Base-by-base conservation (phyloP, 2,797 vertebrate genomes). In the Rhinella marina region DNA sequence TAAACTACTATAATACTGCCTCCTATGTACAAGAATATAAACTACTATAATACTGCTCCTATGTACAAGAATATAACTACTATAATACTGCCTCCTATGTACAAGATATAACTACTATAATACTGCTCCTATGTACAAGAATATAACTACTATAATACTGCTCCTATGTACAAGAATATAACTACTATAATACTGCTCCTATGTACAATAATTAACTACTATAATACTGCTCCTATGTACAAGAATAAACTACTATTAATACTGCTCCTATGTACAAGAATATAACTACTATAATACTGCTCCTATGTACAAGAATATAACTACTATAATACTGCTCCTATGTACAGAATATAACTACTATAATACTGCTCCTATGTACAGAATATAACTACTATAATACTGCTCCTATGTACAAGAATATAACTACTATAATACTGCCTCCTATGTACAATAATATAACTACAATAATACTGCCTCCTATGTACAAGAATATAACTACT, bases 241-340 rank as follows among this genome's bases (percentile, higher is more conserved):
- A 29, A 29, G 64, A 68, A 68, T 68, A 68, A 32, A 32, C 27
- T 27, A 68, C 64, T 68, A 68, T 25, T 68, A 68, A 68, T 68
- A 68, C 64, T 68, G 25, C 16, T 17, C 64, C 64, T 27, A 68
- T 29, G 6, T 68, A 68, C 64, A 68, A 68, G 64, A 68, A 68
- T 68, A 68, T 68, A 68, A 27, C 64, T 68, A 68, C 64, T 68
- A 68, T 68, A 68, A 68, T 68, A 68, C 64, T 68, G 25, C 64
- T 16, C 25, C 25, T 68, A 68, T 68, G 6, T 68, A 68, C 64
- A 68, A 29, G n/a, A 66, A 66, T 68, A 68, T 29, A 32, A 70
- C 66, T 70, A 70, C 66, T 70, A 70, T 29, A 70, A 61, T 61
- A 41, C 29, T 72, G 68, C 21, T 61, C 59, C 66, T n/a, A 64